Base-by-base conservation (phyloP, 64 coral and sea anemone genomes). In the Montipora cactus region DNA sequence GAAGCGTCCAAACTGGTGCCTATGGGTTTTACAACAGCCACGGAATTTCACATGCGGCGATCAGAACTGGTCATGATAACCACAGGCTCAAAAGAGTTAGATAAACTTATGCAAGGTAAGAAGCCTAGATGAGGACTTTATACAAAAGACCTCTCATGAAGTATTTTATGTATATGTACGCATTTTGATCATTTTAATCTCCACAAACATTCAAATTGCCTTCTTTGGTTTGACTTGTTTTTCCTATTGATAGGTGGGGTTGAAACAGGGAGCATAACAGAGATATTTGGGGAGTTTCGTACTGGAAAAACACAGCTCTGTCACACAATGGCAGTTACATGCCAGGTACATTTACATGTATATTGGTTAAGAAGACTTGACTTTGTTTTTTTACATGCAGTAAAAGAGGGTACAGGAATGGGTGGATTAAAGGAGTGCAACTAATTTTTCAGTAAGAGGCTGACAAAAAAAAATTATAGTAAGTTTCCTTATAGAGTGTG, bases 221-320 rank as follows among this genome's bases (percentile, higher is more conserved):
- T 4, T 7, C 10, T 67, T 67, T 67, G 62, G 16, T 67, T 23
- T 71, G 20, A 5, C 2, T 15, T 71, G 18, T 21, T 37, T 47
- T 74, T 64, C 8, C 1, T 46, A 89, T 76, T 64, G 61, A 7
- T 19, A 99, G 97, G 97, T 92, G 97, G 97, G 50, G 94, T 99
- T 58, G 97, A 99, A 75, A 99, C 97, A 77, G 97, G 97, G 19
- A 95, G 94, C 1, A 99, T 99, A 23, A 99, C 98, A 69, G 98
- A 99, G 50, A 91, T 99, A 25, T 99, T 99, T 99, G 98, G 98
- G 10, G 98, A 99, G 79, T 99, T 99, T 72, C 98, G 98, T 18
- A 99, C 98, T 81, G 98, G 98, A 76, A 99, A 99, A 90, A 99
- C 97, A 53, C 97, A 99, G 64, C 87, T 99, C 7, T 99, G 97